Evolutionary conservation across 1,140 invertebrate genomes (phyloP).

Genomic region (Drosophila ambigua): DNA sequence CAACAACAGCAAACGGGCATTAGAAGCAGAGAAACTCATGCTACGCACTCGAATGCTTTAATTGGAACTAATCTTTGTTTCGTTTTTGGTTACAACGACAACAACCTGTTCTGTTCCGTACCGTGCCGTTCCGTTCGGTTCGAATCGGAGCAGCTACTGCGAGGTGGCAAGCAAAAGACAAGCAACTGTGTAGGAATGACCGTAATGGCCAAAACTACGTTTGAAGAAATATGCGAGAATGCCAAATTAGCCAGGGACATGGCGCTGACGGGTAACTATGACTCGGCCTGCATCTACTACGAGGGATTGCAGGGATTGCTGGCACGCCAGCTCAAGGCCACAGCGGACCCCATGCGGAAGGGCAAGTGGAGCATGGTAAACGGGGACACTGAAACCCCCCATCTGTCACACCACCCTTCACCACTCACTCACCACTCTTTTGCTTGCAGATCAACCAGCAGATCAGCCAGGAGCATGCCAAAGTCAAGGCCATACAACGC

Average conservation of each 20-base stretch:
- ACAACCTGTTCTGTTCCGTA: conserved; percentile 65
- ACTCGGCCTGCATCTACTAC: conserved; percentile 97
- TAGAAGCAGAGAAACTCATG: conserved; percentile 32
- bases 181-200: conserved; percentile 86
- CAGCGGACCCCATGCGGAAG: conserved; percentile 91
- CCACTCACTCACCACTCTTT: not conserved
- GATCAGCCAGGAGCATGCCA: conserved; percentile 95
- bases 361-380: conserved; percentile 95
- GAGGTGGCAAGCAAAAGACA: conserved; percentile 84
- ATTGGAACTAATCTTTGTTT: conserved; percentile 77
- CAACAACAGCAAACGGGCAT: not conserved
- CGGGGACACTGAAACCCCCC: not conserved
- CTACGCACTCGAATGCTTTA: conserved; percentile 70
- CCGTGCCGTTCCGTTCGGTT: conserved; percentile 8
- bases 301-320: conserved; percentile 91
- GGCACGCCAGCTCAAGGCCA: conserved; percentile 89
- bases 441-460: conserved; percentile 91
- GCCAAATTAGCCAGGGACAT: conserved; percentile 96
- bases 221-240: conserved; percentile 96
- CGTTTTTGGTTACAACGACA: conserved; percentile 78
- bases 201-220: conserved; percentile 91
- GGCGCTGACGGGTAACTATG: conserved; percentile 97
- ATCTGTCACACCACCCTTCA: no score
- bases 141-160: conserved; percentile 69
- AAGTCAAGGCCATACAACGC: conserved; percentile 92